phyloP scores from a whole-genome alignment of 2,888 invertebrate genomes.

The Aspidiotus destructor region DNA sequence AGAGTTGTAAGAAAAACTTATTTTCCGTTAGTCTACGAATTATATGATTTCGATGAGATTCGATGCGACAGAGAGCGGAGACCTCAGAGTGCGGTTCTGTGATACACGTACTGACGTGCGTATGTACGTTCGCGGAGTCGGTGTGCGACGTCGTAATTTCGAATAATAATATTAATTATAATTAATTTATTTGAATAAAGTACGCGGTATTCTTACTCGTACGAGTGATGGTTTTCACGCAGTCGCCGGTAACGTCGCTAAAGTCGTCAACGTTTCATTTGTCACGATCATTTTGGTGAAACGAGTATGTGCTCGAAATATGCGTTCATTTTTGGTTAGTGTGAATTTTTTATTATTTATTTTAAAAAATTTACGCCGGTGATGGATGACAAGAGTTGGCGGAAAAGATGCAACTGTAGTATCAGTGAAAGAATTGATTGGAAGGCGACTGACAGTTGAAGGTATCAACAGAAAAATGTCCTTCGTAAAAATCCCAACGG shows the following conservation, averaged over 20 bases:
- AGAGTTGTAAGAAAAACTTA: constrained; percentile 15
- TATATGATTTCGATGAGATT: constrained; percentile 3
- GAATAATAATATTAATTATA: neutral
- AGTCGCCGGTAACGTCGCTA: neutral
- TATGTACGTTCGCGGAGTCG: neutral
- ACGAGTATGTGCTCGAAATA: constrained; percentile 26
- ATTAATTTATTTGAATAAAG: neutral
- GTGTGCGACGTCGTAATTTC: constrained; percentile 2
- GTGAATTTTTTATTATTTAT: constrained; percentile 11
- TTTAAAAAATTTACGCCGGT: neutral
- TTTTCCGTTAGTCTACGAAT: constrained; percentile 23
- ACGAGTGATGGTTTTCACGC: constrained; percentile 8
- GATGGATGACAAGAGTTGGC: neutral
- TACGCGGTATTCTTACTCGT: neutral
- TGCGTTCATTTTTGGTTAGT: constrained; percentile 28
- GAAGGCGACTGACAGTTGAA: too few species aligned
- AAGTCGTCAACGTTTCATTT: neutral
- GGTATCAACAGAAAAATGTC: too few species aligned
- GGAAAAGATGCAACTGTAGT: constrained; percentile 6
- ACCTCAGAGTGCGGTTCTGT: constrained; percentile 3
- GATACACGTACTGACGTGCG: neutral
- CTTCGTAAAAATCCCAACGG: too few species aligned
- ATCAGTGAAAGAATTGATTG: neutral
- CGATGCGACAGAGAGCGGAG: too few species aligned
- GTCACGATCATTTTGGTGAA: constrained; percentile 13